phyloP scores from a whole-genome alignment of 53 echinoderm and acorn worm species.

The Paracentrotus lividus region DNA sequence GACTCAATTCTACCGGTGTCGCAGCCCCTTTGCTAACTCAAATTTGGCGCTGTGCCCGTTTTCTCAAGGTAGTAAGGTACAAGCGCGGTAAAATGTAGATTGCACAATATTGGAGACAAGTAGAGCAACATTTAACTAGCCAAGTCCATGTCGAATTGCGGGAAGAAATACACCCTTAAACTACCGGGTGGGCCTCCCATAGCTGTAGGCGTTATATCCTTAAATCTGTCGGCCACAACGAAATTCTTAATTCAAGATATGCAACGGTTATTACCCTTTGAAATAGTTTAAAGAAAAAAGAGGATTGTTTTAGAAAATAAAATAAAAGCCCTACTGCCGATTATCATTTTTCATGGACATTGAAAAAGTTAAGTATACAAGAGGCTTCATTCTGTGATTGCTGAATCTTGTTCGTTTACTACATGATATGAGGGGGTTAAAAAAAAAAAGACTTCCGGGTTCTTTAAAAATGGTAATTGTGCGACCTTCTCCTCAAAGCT shows the following conservation, averaged over 20 bases:
- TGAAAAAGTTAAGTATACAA: no score
- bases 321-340: no score
- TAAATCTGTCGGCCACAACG: no score
- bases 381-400: no score
- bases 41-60: constrained; percentile 66
- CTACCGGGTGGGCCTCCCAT: background rate
- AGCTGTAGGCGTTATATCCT: background rate
- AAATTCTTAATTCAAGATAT: no score
- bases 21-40: background rate
- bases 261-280: no score
- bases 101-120: background rate
- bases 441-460: constrained; percentile 44
- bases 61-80: background rate
- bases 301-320: no score
- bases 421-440: no score
- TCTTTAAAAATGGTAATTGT: background rate
- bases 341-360: no score
- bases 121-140: background rate
- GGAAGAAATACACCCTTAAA: background rate
- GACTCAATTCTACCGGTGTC: constrained; percentile 35
- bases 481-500: constrained; percentile 32
- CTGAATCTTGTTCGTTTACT: no score
- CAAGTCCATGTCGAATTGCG: background rate
- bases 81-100: background rate
- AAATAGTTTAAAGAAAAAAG: no score